Evolutionary conservation across 37 sponge, comb jelly and placozoan genomes (phyloP).

Genomic region (Cladorhizidae sp.): DNA sequence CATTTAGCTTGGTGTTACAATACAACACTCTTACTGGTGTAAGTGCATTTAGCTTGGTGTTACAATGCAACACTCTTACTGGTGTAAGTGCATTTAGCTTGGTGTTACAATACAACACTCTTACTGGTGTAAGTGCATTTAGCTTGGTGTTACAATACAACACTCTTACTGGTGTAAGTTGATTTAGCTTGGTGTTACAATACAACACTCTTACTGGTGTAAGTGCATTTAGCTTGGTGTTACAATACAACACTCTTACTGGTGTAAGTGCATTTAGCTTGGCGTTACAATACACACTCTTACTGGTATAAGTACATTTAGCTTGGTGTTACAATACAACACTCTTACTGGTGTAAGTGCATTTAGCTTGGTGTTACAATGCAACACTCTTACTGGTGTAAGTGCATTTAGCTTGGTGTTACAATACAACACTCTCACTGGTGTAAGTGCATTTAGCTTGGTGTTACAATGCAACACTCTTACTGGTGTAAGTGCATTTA

Average conservation of each 20-base stretch:
- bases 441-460: constrained; percentile 7
- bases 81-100: constrained; percentile 11
- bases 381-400: constrained; percentile 20
- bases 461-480: constrained; percentile 4
- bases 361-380: not conserved
- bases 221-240: not conserved
- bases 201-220: constrained; percentile 24
- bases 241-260: constrained; percentile 10
- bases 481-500: constrained; percentile 12
- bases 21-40: constrained; percentile 24
- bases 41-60: not conserved
- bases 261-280: constrained; percentile 11
- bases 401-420: not conserved
- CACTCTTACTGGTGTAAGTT: constrained; percentile 22
- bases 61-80: constrained; percentile 8
- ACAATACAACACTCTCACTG: constrained; percentile 14
- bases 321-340: not conserved
- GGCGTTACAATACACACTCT: not conserved
- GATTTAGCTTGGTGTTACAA: not conserved
- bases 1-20: not conserved
- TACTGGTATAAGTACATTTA: constrained; percentile 8
- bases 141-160: not conserved
- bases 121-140: constrained; percentile 18
- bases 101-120: not conserved
- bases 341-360: constrained; percentile 20